Percentiles rank a stretch among this genome's conserved stretches.
Evolutionary conservation across 2,888 invertebrate genomes (phyloP).

Genomic region (Diloba caeruleocephala): DNA sequence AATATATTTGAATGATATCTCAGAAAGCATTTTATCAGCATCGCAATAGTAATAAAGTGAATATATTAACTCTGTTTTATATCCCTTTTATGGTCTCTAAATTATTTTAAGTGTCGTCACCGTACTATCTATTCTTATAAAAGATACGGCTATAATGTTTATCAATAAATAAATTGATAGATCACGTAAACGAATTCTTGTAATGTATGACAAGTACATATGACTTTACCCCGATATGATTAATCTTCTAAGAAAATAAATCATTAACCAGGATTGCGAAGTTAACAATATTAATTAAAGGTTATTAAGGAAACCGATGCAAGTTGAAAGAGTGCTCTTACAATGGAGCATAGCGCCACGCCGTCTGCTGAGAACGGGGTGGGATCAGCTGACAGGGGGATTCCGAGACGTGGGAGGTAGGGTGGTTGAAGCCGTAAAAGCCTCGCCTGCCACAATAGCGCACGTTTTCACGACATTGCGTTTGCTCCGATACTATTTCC

Average conservation of each 20-base stretch:
- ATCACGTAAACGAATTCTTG: conserved; percentile 1
- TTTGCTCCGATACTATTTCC: conserved; percentile 73
- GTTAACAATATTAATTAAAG: conserved; percentile 43
- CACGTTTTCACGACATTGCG: conserved; percentile 80
- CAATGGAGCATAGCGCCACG: conserved; percentile 53
- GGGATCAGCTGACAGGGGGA: conserved; percentile 40
- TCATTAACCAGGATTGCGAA: background rate
- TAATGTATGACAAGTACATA: conserved; percentile 18
- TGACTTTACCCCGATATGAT: conserved; percentile 12
- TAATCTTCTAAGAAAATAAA: background rate
- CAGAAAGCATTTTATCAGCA: conserved; percentile 26
- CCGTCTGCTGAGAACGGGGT: conserved; percentile 52
- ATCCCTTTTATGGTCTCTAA: conserved; percentile 33
- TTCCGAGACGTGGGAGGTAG: conserved; percentile 21
- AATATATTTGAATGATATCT: conserved; percentile 20
- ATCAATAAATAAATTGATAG: conserved; percentile 20
- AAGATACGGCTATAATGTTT: conserved; percentile 22
- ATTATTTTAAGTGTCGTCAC: conserved; percentile 33
- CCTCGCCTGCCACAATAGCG: conserved; percentile 72
- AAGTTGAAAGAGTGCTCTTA: conserved; percentile 40
- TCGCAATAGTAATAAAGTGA: conserved; percentile 28
- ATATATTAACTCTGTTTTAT: conserved; percentile 32
- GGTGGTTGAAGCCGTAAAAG: conserved; percentile 66
- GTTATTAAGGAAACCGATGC: conserved; percentile 45
- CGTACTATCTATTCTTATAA: conserved; percentile 23